Evolutionary conservation across 2,888 invertebrate species (phyloP).

Genomic region (Anaspis maculata): DNA sequence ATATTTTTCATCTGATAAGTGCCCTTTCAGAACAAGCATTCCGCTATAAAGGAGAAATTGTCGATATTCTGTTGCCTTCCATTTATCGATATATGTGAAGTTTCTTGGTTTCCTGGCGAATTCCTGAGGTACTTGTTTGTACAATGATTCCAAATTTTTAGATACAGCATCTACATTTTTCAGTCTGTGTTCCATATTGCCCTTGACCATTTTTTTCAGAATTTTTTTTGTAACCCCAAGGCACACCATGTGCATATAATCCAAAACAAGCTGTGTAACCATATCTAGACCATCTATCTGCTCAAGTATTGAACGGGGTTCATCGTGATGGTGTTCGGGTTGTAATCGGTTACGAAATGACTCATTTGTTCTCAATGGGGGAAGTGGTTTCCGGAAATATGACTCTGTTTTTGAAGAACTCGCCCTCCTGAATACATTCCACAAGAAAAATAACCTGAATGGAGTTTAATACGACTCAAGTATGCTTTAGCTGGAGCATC

Average conservation of each 20-base stretch:
- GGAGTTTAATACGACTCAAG: neutral
- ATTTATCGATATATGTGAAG: too few relatives aligned
- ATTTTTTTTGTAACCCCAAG: neutral
- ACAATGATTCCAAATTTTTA: too few relatives aligned
- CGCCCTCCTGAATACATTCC: slow-evolving; percentile 1
- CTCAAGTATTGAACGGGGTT: neutral
- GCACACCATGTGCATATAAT: neutral
- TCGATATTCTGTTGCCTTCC: too few relatives aligned
- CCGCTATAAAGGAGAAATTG: too few relatives aligned
- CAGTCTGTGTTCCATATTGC: too few relatives aligned
- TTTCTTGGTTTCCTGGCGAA: too few relatives aligned
- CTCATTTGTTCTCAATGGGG: neutral
- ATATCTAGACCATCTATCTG: neutral
- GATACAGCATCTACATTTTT: too few relatives aligned
- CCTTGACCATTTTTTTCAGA: too few relatives aligned
- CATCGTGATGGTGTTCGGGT: neutral
- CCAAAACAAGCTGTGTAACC: neutral
- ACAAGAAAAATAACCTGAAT: neutral
- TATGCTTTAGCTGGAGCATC: neutral
- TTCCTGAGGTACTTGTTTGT: too few relatives aligned
- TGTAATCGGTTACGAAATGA: neutral
- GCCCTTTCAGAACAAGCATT: too few relatives aligned
- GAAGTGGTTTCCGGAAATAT: neutral
- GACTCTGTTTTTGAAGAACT: neutral
- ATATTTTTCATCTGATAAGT: neutral